These are phyloP conservation scores for Xestobium rufovillosum DNA, from an alignment of 2,888 invertebrate genomes.

Conservation along the genomic window DNA sequence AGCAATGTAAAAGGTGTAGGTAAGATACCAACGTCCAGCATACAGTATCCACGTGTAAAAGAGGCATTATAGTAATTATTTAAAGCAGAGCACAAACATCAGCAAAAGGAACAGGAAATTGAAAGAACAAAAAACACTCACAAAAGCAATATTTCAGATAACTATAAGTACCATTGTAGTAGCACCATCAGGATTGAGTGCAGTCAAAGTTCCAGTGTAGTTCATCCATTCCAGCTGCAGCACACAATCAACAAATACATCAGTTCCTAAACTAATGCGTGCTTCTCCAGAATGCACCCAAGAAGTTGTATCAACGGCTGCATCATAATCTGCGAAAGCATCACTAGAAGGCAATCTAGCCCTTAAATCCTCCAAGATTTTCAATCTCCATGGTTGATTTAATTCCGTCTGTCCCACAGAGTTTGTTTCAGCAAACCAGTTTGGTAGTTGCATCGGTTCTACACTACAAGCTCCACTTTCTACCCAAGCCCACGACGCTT, in stretches of 20 bases:
- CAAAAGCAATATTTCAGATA: no score
- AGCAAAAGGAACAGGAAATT: no score
- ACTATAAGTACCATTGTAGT: conserved; percentile 58
- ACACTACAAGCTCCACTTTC: conserved; percentile 68
- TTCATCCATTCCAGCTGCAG: conserved; percentile 78
- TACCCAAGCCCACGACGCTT: conserved; percentile 74
- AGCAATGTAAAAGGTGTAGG: no score
- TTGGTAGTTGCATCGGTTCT: conserved; percentile 64
- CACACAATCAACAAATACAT: conserved; percentile 63
- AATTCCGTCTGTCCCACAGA: conserved; percentile 45
- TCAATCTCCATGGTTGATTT: conserved; percentile 66
- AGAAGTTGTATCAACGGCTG: conserved; percentile 76
- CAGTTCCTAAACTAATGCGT: conserved; percentile 41
- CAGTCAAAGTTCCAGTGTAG: conserved; percentile 55
- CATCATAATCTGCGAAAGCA: conserved; percentile 50
- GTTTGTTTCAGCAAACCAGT: conserved; percentile 53
- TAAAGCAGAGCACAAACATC: no score
- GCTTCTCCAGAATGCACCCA: conserved; percentile 82
- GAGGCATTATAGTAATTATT: no score
- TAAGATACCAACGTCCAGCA: no score
- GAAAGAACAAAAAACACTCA: no score
- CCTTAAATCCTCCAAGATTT: conserved; percentile 63
- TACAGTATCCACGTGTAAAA: no score
- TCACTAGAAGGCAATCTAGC: conserved; percentile 42
- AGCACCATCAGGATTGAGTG: conserved; percentile 70